A percentile compares a stretch with the other conserved stretches of the same genome.
phyloP scores from a whole-genome alignment of 1,140 invertebrate genomes.

The Cydia pomonella region DNA sequence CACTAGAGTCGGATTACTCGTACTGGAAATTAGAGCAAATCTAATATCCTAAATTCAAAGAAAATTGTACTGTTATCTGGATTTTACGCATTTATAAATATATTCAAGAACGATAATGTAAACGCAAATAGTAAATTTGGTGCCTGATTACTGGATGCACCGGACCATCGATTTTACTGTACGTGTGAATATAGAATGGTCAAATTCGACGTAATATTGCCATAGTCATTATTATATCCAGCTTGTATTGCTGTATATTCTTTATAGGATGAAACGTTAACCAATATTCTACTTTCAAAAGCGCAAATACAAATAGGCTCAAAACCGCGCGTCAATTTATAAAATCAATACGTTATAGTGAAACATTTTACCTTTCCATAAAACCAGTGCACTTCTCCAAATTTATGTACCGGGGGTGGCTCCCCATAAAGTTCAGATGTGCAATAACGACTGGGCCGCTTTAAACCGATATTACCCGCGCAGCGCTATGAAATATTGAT shows the following conservation, averaged over 20 bases:
- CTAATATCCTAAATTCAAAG: too few relatives aligned
- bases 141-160: too few relatives aligned
- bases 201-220: too few relatives aligned
- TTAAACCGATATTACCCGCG: constrained; percentile 72
- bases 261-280: not conserved
- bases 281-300: not conserved
- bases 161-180: too few relatives aligned
- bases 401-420: constrained; percentile 74
- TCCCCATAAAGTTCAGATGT: constrained; percentile 76
- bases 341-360: constrained; percentile 73
- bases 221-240: too few relatives aligned
- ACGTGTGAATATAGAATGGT: too few relatives aligned
- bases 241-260: not conserved
- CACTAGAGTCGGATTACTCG: too few relatives aligned
- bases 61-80: too few relatives aligned
- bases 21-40: too few relatives aligned
- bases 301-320: not conserved
- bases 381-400: constrained; percentile 72
- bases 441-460: constrained; percentile 71
- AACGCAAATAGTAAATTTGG: too few relatives aligned
- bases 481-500: constrained; percentile 69
- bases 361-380: constrained; percentile 72
- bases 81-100: too few relatives aligned
- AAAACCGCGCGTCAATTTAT: constrained; percentile 45
- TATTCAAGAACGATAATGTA: too few relatives aligned